phyloP scores from a whole-genome alignment of 2,888 invertebrate genomes.

The Mythimna ferrago region DNA sequence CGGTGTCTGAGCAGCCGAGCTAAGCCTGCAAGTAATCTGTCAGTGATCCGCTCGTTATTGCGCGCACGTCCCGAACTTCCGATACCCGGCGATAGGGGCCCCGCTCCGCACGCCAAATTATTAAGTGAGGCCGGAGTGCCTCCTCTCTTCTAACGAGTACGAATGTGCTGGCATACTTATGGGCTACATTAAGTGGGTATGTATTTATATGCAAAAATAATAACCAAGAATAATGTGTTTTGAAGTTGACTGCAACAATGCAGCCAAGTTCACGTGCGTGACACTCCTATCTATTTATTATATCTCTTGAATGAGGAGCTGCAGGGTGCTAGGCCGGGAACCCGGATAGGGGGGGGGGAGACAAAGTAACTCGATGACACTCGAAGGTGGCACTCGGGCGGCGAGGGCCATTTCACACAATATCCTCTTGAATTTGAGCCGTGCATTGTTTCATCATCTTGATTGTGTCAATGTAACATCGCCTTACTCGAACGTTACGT shows the following conservation, averaged over 20 bases:
- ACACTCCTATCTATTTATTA: not conserved
- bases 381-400: conserved; percentile 35
- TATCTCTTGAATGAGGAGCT: not conserved
- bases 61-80: conserved; percentile 9
- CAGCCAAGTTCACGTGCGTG: too few species aligned
- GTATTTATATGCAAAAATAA: not conserved
- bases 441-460: conserved; percentile 47
- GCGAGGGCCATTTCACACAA: conserved; percentile 58
- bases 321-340: not conserved
- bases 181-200: not conserved
- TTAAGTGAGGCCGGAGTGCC: not conserved
- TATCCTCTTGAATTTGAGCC: conserved; percentile 46
- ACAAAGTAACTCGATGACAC: conserved; percentile 20
- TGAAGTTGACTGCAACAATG: not conserved
- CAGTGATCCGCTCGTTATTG: conserved; percentile 37
- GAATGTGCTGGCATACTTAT: not conserved
- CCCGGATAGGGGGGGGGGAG: too few species aligned
- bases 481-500: too few species aligned
- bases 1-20: not conserved
- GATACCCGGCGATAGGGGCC: not conserved
- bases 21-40: conserved; percentile 20
- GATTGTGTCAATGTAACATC: conserved; percentile 10
- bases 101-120: conserved; percentile 7
- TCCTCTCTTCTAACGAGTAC: not conserved
- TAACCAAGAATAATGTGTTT: not conserved